Conservation (phyloP, 2,888 invertebrate species). For the Thyatira batis region DNA sequence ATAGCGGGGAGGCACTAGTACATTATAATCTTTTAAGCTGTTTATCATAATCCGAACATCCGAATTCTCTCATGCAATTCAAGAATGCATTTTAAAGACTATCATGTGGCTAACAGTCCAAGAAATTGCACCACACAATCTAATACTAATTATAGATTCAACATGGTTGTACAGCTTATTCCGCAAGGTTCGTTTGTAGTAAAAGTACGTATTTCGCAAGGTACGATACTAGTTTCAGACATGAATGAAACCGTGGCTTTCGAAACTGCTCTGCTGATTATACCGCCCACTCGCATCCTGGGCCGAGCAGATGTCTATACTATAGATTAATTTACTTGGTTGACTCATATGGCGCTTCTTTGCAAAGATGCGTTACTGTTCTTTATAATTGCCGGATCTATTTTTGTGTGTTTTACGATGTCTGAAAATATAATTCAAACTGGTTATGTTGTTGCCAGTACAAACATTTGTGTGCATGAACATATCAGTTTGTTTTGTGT, state of each 20-base stretch:
- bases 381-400: too few relatives aligned
- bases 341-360: constrained; percentile 23
- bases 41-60: too few relatives aligned
- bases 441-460: too few relatives aligned
- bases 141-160: not conserved
- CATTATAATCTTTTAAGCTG: too few relatives aligned
- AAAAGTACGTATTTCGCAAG: constrained; percentile 26
- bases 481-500: too few relatives aligned
- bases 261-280: constrained; percentile 47
- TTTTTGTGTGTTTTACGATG: too few relatives aligned
- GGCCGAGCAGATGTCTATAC: constrained; percentile 29
- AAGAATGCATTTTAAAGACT: too few relatives aligned
- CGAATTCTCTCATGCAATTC: too few relatives aligned
- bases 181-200: constrained; percentile 18
- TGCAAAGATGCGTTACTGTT: too few relatives aligned
- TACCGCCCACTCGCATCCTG: constrained; percentile 56
- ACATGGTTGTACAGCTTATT: not conserved
- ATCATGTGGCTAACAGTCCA: not conserved
- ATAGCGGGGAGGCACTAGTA: too few relatives aligned
- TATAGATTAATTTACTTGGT: constrained; percentile 41
- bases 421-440: too few relatives aligned
- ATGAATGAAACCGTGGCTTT: constrained; percentile 33
- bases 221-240: constrained; percentile 7
- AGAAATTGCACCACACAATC: not conserved
- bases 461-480: too few relatives aligned